Evolutionary conservation across 2,888 invertebrate species (phyloP), one percentile per base, ranked within the genome.

Genomic region (Drosophila picticornis): DNA sequence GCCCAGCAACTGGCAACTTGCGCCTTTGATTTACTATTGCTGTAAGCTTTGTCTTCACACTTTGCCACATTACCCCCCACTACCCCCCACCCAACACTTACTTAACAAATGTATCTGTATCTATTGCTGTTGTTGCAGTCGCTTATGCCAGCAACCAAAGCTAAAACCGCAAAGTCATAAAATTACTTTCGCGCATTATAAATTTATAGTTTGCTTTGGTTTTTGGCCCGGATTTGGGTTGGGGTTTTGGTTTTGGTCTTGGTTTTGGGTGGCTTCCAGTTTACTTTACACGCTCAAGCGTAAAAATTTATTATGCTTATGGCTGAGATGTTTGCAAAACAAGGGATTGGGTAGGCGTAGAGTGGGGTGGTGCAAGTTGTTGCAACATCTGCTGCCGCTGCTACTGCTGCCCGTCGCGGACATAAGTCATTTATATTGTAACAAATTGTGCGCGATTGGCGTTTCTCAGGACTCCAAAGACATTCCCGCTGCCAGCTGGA

Each of bases 161-260:
- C 90, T 80, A 77, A 91, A 90, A 90, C 91, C 92, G 84, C 91
- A 91, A 91, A 91, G 92, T 91, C 91, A 91, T 91, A 91, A 91
- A 91, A 91, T 92, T 91, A 91, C 91, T 92, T 92, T 90, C 92
- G 91, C 92, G 92, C 91, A 91, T 92, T 92, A 90, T 92, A 91
- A 92, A 91, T 92, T 91, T 91, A 89, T 89, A 90, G 89, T 87
- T 87, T 87, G 84, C 89, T 84, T 89, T 84, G 88, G 84, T 74
- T 75, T 82, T 80, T 68, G 74, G 74, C 52, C 25, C 70, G 27
- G 46, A 32, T 46, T 32, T 43, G 1, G 40, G 40, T 11, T 50
- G 43, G 62, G 52, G 25, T 65, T 62, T 72, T 53, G 56, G 46
- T 60, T 64, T 66, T 75, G 64, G 32, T 22, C 11, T 38, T 9